Percentiles rank a stretch among this genome's conserved stretches.
Evolutionary conservation across 2,888 invertebrate genomes (phyloP).

Genomic region (Teinopalpus imperialis): DNA sequence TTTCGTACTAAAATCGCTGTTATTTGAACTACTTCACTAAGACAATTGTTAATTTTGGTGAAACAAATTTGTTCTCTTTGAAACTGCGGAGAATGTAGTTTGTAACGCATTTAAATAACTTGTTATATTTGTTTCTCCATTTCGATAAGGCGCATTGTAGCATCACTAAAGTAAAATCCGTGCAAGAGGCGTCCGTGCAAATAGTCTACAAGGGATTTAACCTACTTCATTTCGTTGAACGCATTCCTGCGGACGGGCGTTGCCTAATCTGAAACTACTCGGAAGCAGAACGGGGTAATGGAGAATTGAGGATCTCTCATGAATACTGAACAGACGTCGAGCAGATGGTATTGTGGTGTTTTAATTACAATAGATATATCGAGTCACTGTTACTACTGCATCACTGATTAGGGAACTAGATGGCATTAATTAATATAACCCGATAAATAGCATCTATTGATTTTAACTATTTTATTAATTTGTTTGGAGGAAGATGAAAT

Average conservation of each 20-base stretch:
- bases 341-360: conserved; percentile 15
- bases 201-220: conserved; percentile 50
- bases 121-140: no score
- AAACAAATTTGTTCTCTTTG: no score
- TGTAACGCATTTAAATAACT: no score
- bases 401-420: conserved; percentile 1
- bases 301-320: conserved; percentile 60
- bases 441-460: background rate
- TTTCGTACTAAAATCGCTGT: no score
- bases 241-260: conserved; percentile 31
- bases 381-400: conserved; percentile 9
- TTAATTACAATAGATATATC: conserved; percentile 13
- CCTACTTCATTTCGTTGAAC: conserved; percentile 50
- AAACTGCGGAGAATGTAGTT: no score
- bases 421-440: conserved; percentile 11
- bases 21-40: no score
- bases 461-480: no score
- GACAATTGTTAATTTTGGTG: no score
- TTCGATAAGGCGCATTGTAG: no score
- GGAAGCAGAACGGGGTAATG: conserved; percentile 61
- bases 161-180: background rate
- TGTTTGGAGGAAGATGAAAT: background rate
- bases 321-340: conserved; percentile 58
- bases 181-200: conserved; percentile 36
- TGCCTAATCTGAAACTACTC: conserved; percentile 70